Conservation (phyloP, 2,797 vertebrate genomes). For the Etheostoma perlongum region DNA sequence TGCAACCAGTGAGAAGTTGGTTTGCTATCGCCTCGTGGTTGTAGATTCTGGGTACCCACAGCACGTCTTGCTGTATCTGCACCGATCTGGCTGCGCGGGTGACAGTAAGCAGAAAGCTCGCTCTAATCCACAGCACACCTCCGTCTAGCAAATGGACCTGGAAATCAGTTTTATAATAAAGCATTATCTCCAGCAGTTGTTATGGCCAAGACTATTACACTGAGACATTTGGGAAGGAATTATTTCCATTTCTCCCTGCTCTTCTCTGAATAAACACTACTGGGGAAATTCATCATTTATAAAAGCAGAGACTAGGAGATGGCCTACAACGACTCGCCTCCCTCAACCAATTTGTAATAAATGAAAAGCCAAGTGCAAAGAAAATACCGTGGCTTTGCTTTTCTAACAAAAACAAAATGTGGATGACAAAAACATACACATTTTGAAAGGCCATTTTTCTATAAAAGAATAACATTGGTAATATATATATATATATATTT, state of each 20-base stretch:
- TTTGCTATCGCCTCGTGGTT: slow-evolving; percentile 19
- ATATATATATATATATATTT: too few species aligned
- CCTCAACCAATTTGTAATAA: neutral
- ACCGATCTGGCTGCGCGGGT: slow-evolving; percentile 9
- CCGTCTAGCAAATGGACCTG: slow-evolving; percentile 34
- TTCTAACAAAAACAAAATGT: neutral
- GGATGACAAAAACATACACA: slow-evolving; percentile 8
- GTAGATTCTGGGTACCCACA: slow-evolving; percentile 25
- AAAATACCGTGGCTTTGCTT: neutral
- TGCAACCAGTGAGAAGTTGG: slow-evolving; percentile 18
- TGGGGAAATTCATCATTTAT: slow-evolving; percentile 24
- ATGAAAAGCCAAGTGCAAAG: neutral
- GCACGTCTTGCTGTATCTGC: slow-evolving; percentile 49
- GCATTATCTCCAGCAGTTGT: slow-evolving; percentile 55
- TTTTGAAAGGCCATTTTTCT: slow-evolving; percentile 5
- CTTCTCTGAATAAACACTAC: slow-evolving; percentile 43
- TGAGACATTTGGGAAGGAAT: slow-evolving; percentile 32
- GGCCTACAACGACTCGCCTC: neutral
- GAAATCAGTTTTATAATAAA: slow-evolving; percentile 64
- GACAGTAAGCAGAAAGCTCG: slow-evolving; percentile 43
- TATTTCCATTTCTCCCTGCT: slow-evolving; percentile 40
- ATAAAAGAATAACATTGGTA: neutral
- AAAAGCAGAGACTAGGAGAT: slow-evolving; percentile 18
- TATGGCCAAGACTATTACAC: slow-evolving; percentile 37
- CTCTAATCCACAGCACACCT: slow-evolving; percentile 46